phyloP scores from a whole-genome alignment of 2,888 invertebrate genomes.

The Phragmatobia fuliginosa region DNA sequence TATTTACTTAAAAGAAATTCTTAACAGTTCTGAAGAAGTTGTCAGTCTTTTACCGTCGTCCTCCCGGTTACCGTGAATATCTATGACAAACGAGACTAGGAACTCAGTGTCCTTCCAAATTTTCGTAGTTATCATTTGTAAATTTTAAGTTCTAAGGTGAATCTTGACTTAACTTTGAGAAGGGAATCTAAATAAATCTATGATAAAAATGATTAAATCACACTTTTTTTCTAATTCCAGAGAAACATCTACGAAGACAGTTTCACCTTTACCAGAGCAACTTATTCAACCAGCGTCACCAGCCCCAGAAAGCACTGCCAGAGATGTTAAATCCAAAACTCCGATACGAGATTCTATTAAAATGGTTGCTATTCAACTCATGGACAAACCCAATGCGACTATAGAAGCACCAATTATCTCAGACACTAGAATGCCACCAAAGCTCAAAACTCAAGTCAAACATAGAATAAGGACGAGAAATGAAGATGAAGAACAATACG shows the following conservation, averaged over 20 bases:
- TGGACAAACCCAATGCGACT: slow-evolving; percentile 78
- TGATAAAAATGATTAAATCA: too few relatives aligned
- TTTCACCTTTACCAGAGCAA: slow-evolving; percentile 12
- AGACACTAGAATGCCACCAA: slow-evolving; percentile 89
- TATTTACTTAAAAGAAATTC: too few relatives aligned
- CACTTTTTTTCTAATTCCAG: slow-evolving; percentile 31
- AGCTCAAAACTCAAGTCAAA: slow-evolving; percentile 85
- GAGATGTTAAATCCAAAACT: slow-evolving; percentile 75
- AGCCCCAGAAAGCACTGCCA: slow-evolving; percentile 57
- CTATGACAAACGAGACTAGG: too few relatives aligned
- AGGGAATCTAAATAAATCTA: not conserved
- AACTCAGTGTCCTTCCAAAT: too few relatives aligned
- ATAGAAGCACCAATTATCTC: slow-evolving; percentile 75
- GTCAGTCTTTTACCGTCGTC: too few relatives aligned
- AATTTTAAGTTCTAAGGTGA: too few relatives aligned
- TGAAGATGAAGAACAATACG: slow-evolving; percentile 71
- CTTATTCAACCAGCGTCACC: slow-evolving; percentile 31
- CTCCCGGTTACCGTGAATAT: too few relatives aligned
- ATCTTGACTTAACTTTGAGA: not conserved
- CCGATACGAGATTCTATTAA: slow-evolving; percentile 87
- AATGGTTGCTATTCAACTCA: slow-evolving; percentile 86
- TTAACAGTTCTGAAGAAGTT: too few relatives aligned
- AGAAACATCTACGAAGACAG: slow-evolving; percentile 6
- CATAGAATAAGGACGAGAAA: slow-evolving; percentile 77
- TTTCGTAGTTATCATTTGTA: too few relatives aligned